Base-by-base conservation (phyloP, 2,113 vertebrate species). In the Tachysurus fulvidraco region DNA sequence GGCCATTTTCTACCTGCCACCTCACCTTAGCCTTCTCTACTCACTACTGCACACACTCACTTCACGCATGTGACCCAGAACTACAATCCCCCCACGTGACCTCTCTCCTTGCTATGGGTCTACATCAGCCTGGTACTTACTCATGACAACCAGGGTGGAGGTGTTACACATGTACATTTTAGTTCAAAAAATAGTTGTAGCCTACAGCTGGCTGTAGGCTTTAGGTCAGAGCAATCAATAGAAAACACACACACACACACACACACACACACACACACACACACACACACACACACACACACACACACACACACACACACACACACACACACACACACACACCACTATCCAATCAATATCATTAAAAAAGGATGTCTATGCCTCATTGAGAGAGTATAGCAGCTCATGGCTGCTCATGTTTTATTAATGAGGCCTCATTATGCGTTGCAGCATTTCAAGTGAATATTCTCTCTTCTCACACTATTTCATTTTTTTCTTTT, bases 371-470 rank as follows among this genome's bases (percentile, higher is more conserved):
- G 78, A 81, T 86, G 69, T 86, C 84, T 85, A 67, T 77, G 88
- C 86, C 87, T 92, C 60, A 57, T 90, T 46, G 86, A 84, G 54
- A 69, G 65, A 71, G 77, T 81, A 86, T 57, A 55, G 21, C 74
- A 14, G 89, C 85, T 86, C 65, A 89, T 87, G 89, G 88, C 84
- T 62, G 87, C 92, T 93, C 93, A 94, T 95, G 93, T 93, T 92
- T 94, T 93, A 94, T 94, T 92, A 94, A 95, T 93, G 92, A 91
- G 88, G 89, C 91, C 91, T 94, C 93, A 94, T 95, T 95, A 94
- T 92, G 69, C 89, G 87, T 89, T 93, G 91, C 90, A 86, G 91
- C 91, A 92, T 93, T 93, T 91, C 86, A 93, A 91, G 90, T 88
- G 88, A 74, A 84, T 74, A 25, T 87, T 86, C 88, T 88, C 90